Conservation (phyloP, 2,113 vertebrate species). For the Bos javanicus region DNA sequence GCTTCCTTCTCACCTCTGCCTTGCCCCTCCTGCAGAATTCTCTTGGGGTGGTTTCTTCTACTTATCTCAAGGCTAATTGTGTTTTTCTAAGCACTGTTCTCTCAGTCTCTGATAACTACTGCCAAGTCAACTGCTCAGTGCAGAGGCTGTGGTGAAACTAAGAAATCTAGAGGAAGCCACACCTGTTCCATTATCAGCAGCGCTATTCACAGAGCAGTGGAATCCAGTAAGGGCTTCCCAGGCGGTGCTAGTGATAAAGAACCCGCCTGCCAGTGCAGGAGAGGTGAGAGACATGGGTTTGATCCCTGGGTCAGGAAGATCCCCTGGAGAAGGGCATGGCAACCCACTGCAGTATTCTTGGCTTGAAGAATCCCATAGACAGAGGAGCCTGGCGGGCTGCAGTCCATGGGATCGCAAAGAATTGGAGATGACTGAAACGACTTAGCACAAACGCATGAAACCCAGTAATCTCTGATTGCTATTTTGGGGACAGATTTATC, state of each 20-base stretch:
- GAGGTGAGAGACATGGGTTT: not conserved
- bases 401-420: rapidly evolving
- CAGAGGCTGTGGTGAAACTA: not conserved
- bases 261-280: not conserved
- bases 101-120: not conserved
- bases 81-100: not conserved
- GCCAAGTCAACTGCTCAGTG: not conserved
- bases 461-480: not conserved
- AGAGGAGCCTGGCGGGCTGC: not conserved
- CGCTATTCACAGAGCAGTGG: not conserved
- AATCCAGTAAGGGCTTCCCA: not conserved
- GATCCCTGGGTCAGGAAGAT: not conserved
- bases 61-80: not conserved
- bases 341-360: not conserved
- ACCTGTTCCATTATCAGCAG: not conserved
- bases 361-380: not conserved
- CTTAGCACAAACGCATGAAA: not conserved
- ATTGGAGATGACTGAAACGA: rapidly evolving
- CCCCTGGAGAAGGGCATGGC: not conserved
- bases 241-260: not conserved
- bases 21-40: not conserved
- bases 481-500: not conserved
- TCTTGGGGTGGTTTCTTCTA: not conserved
- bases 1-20: not conserved
- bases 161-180: not conserved